These are phyloP conservation scores for Blastomussa wellsi DNA, from an alignment of 92 coral and sea anemone genomes.

Conservation along the genomic window DNA sequence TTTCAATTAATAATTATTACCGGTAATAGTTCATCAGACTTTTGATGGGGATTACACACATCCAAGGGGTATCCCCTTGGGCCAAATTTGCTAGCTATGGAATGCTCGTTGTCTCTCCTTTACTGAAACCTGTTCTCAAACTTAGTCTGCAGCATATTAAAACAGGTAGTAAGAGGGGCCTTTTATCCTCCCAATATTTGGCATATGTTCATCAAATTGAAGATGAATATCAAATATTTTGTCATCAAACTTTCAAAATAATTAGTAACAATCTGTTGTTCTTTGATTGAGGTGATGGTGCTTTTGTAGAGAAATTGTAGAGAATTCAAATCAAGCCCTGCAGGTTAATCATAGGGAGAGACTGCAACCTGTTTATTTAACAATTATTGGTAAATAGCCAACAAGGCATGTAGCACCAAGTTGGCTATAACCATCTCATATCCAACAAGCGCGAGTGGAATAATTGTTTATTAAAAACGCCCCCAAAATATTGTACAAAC, in stretches of 20 bases:
- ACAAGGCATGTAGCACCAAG: too few relatives aligned
- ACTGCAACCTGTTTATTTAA: too few relatives aligned
- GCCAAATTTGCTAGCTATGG: neutral
- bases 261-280: neutral
- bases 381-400: too few relatives aligned
- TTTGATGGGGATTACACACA: neutral
- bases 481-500: too few relatives aligned
- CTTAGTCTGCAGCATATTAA: neutral
- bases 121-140: neutral
- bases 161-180: neutral
- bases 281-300: neutral
- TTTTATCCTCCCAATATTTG: neutral
- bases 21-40: neutral
- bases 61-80: conserved; percentile 4
- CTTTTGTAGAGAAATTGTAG: too few relatives aligned
- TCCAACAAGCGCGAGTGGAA: too few relatives aligned
- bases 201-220: neutral
- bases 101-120: neutral
- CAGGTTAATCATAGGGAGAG: too few relatives aligned
- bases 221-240: neutral
- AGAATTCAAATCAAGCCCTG: too few relatives aligned
- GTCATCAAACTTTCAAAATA: neutral
- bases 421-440: too few relatives aligned
- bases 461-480: too few relatives aligned
- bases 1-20: neutral